Evolutionary conservation across 2,113 vertebrate genomes (phyloP).

Genomic region (Cynoglossus semilaevis): DNA sequence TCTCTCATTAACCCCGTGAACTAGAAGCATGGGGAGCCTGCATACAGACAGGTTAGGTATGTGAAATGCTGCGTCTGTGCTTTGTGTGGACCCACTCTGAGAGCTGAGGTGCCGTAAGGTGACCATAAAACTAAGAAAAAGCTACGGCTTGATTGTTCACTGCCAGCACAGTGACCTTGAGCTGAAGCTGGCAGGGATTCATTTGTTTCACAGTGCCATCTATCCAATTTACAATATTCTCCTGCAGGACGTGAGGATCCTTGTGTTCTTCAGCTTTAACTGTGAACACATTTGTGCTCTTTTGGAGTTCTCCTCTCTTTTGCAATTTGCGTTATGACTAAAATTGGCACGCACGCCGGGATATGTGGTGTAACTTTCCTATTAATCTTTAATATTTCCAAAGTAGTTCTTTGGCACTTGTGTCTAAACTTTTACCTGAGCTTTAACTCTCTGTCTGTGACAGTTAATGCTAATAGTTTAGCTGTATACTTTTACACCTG

Average conservation of each 20-base stretch:
- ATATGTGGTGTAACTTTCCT: neutral
- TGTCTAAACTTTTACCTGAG: too few species aligned
- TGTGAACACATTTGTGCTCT: conserved; percentile 4
- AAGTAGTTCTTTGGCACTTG: too few species aligned
- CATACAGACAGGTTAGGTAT: conserved; percentile 31
- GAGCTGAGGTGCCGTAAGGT: conserved; percentile 7
- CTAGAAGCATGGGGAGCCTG: conserved; percentile 19
- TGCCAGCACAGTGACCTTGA: conserved; percentile 43
- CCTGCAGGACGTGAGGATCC: conserved; percentile 15
- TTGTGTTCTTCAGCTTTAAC: conserved; percentile 10
- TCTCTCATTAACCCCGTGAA: conserved; percentile 38
- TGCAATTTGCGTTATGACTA: neutral
- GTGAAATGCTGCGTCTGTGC: conserved; percentile 11
- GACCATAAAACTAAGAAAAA: conserved; percentile 17
- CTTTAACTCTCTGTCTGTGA: too few species aligned
- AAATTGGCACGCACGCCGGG: neutral
- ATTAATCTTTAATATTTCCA: too few species aligned
- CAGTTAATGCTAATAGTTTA: too few species aligned
- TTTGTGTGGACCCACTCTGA: conserved; percentile 10
- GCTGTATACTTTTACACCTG: too few species aligned
- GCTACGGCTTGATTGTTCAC: conserved; percentile 29
- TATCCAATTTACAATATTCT: conserved; percentile 26
- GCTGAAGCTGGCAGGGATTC: conserved; percentile 18
- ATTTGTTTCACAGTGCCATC: conserved; percentile 35
- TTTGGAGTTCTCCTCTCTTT: neutral